Conservation (phyloP, 1,140 invertebrate genomes). For the Parapsyche elsis region DNA sequence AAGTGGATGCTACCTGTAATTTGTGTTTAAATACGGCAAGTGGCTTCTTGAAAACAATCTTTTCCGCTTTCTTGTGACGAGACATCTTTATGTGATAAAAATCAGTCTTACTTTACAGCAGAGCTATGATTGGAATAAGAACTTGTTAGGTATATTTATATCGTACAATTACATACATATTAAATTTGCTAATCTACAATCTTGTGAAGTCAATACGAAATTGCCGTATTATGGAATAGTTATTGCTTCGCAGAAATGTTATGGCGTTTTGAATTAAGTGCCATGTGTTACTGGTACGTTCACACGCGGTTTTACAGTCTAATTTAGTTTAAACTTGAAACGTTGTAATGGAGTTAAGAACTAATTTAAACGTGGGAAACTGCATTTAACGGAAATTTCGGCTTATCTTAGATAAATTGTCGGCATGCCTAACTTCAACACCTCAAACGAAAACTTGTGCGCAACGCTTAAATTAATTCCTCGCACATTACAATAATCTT, state of each 20-base stretch:
- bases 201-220: not conserved
- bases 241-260: constrained; percentile 33
- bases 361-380: constrained; percentile 36
- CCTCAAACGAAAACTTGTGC: constrained; percentile 18
- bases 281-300: constrained; percentile 31
- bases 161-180: too few species aligned
- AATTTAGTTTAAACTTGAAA: constrained; percentile 38
- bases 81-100: too few species aligned
- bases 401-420: constrained; percentile 29
- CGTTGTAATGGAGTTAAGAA: constrained; percentile 38
- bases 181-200: too few species aligned
- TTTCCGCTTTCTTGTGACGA: too few species aligned
- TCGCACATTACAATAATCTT: too few species aligned
- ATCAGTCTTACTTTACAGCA: too few species aligned
- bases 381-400: constrained; percentile 38
- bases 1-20: constrained; percentile 33
- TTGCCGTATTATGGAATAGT: not conserved
- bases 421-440: constrained; percentile 19
- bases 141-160: too few species aligned
- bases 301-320: constrained; percentile 29
- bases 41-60: not conserved
- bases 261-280: constrained; percentile 33
- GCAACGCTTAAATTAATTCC: not conserved
- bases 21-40: constrained; percentile 16
- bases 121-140: too few species aligned